Base-by-base conservation (phyloP, 1,140 invertebrate species). In the Temnothorax nylanderi region DNA sequence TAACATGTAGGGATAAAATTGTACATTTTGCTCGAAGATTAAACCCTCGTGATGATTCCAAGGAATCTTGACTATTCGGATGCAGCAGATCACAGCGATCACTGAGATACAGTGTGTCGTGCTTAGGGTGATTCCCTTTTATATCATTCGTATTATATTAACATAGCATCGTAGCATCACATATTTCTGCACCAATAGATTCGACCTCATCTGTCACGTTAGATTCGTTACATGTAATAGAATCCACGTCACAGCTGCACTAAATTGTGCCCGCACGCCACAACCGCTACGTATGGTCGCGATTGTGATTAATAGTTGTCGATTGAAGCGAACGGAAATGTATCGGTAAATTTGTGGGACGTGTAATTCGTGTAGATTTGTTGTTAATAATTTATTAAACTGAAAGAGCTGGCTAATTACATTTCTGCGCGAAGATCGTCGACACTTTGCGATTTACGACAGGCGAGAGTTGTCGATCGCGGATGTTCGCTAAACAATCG, bases 321-420 rank as follows among this genome's bases (percentile, higher is more conserved):
- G 41, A 16, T 58, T 47, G 26, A 82, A 58, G 47, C 49, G 10
- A 72, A 82, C 37, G 51, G 37, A 81, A 81, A n/a, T 81, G 5
- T n/a, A 49, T 72, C 41, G 51, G 34, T 82, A 58, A 69, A 82
- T 84, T 84, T 62, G 21, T 75, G n/a, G 69, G 13, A 62, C 44
- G 80, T 75, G 41, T 84, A 32, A 67, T 26, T 81, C 41, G 16
- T 49, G 47, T 85, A 34, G 75, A 54, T 78, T 44, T 49, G 37
- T 67, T 62, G 64, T 56, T 37, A 51, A 65, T 85, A 78, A 85
- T 78, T 85, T 65, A 85, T 75, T 84, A 74, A 75, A 84, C 80
- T 60, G 54, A 84, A 75, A 21, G n/a, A 18, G 37, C 18, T 74
- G 67, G 5, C 54, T 84, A 75, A 75, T 84, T 84, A 84, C 80